phyloP scores from a whole-genome alignment of 2,113 vertebrate genomes.

The Motacilla tschutschensis region DNA sequence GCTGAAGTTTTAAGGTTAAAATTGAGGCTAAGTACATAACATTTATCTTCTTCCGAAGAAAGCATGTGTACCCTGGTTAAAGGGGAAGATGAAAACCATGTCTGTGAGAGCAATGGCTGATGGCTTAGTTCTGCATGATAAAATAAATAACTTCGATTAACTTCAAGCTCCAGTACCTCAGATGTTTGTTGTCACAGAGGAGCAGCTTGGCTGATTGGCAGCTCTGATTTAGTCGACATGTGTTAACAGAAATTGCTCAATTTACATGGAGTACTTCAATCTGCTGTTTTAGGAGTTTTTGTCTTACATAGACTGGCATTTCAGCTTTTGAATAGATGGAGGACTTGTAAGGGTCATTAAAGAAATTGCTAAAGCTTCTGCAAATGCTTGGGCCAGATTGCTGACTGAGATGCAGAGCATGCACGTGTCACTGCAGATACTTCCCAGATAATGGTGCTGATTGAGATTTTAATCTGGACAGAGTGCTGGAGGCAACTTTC shows the following conservation, averaged over 20 bases:
- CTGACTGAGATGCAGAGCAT: constrained; percentile 24
- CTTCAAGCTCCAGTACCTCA: constrained; percentile 49
- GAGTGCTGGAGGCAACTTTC: constrained; percentile 14
- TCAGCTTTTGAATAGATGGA: constrained; percentile 42
- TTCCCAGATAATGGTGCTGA: constrained; percentile 53
- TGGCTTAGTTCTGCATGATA: constrained; percentile 50
- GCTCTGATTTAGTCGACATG: constrained; percentile 42
- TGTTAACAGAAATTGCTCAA: constrained; percentile 55
- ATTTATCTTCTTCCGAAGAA: constrained; percentile 7
- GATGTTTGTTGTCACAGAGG: constrained; percentile 61
- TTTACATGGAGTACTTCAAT: constrained; percentile 52
- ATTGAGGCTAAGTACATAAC: constrained; percentile 1
- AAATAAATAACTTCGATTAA: constrained; percentile 58
- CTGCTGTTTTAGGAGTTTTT: constrained; percentile 52
- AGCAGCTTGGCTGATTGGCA: constrained; percentile 56
- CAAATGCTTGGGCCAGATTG: constrained; percentile 37
- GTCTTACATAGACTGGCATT: constrained; percentile 20
- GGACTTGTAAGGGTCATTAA: constrained; percentile 56
- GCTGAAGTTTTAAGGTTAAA: constrained; percentile 36
- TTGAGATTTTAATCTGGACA: constrained; percentile 58
- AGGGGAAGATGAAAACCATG: background rate
- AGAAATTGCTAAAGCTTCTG: constrained; percentile 57
- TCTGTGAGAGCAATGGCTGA: constrained; percentile 29
- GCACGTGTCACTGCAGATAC: constrained; percentile 51
- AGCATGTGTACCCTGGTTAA: background rate